These are phyloP conservation scores for Fregata magnificens DNA, from an alignment of 2,113 vertebrate species.

Conservation along the genomic window DNA sequence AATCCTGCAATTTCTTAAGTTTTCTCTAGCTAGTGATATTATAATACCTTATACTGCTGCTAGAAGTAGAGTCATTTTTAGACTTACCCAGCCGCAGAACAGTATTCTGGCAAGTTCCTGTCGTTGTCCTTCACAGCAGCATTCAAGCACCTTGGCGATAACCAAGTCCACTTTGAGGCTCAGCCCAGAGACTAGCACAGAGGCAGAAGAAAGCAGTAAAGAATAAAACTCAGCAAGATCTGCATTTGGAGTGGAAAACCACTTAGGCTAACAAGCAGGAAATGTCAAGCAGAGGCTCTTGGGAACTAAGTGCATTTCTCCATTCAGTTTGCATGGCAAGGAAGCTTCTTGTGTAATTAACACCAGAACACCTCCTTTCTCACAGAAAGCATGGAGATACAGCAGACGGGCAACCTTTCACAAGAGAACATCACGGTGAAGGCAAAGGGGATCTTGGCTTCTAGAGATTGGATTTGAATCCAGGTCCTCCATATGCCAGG, in stretches of 20 bases:
- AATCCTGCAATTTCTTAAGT: not conserved
- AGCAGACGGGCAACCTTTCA: not conserved
- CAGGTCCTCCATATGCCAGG: not conserved
- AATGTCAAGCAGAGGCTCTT: not conserved
- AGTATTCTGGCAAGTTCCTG: not conserved
- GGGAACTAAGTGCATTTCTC: not conserved
- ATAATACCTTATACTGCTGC: not conserved
- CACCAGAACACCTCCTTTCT: not conserved
- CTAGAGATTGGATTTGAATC: not conserved
- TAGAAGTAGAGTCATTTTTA: not conserved
- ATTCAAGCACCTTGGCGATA: not conserved
- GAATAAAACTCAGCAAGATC: not conserved
- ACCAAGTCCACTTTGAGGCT: not conserved
- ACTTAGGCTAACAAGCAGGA: not conserved
- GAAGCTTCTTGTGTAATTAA: not conserved
- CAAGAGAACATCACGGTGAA: not conserved
- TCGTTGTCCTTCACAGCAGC: not conserved
- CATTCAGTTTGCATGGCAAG: not conserved
- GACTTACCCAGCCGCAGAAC: not conserved
- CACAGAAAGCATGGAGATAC: not conserved
- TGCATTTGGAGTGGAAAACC: not conserved
- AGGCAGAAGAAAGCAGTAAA: not conserved
- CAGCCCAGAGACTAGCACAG: not conserved
- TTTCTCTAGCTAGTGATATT: not conserved
- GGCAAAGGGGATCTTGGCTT: not conserved